phyloP scores from a whole-genome alignment of 2,888 invertebrate species.

The Thyatira batis region DNA sequence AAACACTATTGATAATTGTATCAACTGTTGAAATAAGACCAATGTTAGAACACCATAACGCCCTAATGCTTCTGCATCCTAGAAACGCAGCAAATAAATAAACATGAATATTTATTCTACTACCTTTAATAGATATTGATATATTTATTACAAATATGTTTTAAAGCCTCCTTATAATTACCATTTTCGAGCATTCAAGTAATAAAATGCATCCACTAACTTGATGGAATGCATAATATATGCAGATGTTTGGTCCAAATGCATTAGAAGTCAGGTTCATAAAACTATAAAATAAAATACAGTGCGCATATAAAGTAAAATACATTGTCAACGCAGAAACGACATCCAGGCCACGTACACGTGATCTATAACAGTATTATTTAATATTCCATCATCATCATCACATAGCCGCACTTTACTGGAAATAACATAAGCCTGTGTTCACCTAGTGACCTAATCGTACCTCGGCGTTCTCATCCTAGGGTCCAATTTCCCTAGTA shows the following conservation, averaged over 20 bases:
- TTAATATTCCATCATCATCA: too few species aligned
- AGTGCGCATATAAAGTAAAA: too few species aligned
- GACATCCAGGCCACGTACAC: too few species aligned
- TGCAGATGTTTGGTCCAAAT: slow-evolving; percentile 35
- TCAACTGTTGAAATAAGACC: slow-evolving; percentile 30
- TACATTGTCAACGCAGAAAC: too few species aligned
- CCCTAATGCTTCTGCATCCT: slow-evolving; percentile 11
- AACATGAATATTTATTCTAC: neutral
- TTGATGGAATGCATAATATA: slow-evolving; percentile 37
- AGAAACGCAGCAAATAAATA: neutral
- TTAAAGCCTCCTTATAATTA: too few species aligned
- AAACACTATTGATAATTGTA: slow-evolving; percentile 34
- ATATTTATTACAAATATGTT: neutral
- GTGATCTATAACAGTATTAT: too few species aligned
- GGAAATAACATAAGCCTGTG: too few species aligned
- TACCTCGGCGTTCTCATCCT: too few species aligned
- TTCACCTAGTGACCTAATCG: too few species aligned
- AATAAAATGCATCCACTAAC: slow-evolving; percentile 35
- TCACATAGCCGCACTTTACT: too few species aligned
- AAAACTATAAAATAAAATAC: slow-evolving; percentile 20
- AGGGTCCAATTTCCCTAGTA: too few species aligned
- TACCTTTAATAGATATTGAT: too few species aligned
- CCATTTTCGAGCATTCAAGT: slow-evolving; percentile 39
- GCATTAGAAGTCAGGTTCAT: slow-evolving; percentile 25
- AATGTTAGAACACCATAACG: slow-evolving; percentile 24